phyloP scores from a whole-genome alignment of 2,113 vertebrate species.

The Microtus richardsoni region DNA sequence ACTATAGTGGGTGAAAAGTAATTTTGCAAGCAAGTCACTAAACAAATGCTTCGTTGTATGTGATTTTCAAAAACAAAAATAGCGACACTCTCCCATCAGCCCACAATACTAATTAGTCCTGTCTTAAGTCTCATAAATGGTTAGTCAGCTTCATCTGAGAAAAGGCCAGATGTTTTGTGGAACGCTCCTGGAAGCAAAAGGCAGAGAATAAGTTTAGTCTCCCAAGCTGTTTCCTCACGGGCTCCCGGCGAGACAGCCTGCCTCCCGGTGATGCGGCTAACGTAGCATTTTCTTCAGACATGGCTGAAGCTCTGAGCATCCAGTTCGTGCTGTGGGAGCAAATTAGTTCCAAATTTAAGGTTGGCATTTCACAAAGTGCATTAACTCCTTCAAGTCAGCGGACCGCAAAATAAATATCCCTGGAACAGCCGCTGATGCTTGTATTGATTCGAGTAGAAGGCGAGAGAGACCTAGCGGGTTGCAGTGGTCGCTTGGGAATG shows the following conservation, averaged over 20 bases:
- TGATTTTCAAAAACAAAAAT: conserved; percentile 66
- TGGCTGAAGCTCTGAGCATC: conserved; percentile 65
- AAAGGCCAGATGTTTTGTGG: conserved; percentile 72
- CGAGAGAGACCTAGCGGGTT: neutral
- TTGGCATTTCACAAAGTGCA: conserved; percentile 54
- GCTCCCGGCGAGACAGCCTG: conserved; percentile 22
- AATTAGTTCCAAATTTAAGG: conserved; percentile 67
- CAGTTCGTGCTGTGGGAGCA: conserved; percentile 57
- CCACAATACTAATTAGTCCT: conserved; percentile 68
- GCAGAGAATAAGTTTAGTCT: conserved; percentile 67
- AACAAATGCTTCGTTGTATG: conserved; percentile 49
- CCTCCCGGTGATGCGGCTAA: conserved; percentile 51
- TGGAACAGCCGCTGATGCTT: neutral
- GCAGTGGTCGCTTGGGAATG: conserved; percentile 7
- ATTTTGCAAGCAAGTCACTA: conserved; percentile 39
- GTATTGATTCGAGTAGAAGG: neutral
- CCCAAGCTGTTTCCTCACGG: neutral
- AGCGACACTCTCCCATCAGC: conserved; percentile 45
- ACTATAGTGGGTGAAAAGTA: neutral
- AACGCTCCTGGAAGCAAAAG: conserved; percentile 61
- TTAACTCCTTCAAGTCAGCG: conserved; percentile 63
- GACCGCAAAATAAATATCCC: conserved; percentile 25
- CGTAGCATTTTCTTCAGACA: conserved; percentile 76
- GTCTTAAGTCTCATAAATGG: conserved; percentile 58
- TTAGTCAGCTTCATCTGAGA: conserved; percentile 68